Base-by-base conservation (phyloP, 2,113 vertebrate genomes). In the Scomber colias region DNA sequence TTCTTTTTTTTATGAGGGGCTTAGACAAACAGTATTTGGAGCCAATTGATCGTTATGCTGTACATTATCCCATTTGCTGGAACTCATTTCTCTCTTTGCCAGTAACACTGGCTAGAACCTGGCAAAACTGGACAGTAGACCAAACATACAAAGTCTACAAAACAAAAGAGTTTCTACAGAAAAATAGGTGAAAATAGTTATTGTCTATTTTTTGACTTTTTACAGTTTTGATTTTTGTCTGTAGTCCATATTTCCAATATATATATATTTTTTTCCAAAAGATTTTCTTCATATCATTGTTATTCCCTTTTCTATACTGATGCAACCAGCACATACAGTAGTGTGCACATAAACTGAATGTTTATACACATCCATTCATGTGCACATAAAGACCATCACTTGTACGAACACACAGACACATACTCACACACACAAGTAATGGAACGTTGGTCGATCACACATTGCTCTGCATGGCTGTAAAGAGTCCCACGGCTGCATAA, bases 21-120 rank as follows among this genome's bases (percentile, higher is more conserved):
- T 91, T 90, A 91, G 69, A 70, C 83, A 91, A 93, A 93, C 90
- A 91, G 81, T 74, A 67, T 87, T 84, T 85, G 72, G 86, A 84
- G 85, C 87, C 89, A 90, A 60, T 80, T 83, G 84, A 91, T 89
- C 73, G 66, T 91, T 90, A 89, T 85, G 89, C 84, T 84, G 72
- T 87, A 83, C 85, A 90, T 91, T 87, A 90, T 92, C 92, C 88
- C 55, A 73, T 89, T 91, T 85, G 79, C 77, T 89, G 86, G 79
- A 91, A 87, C 83, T 71, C 77, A 67, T 83, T 81, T 87, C 76
- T 64, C 19, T 71, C 57, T 83, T 91, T 83, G 48, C 85, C 81
- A 83, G 70, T 73, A 77, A 83, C 61, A 83, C 77, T 70, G 77
- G 67, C 54, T 57, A 62, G 16, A 83, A 78, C 60, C 71, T 79